Evolutionary conservation across 2,797 vertebrate genomes (phyloP).

Genomic region (Hipposideros larvatus): DNA sequence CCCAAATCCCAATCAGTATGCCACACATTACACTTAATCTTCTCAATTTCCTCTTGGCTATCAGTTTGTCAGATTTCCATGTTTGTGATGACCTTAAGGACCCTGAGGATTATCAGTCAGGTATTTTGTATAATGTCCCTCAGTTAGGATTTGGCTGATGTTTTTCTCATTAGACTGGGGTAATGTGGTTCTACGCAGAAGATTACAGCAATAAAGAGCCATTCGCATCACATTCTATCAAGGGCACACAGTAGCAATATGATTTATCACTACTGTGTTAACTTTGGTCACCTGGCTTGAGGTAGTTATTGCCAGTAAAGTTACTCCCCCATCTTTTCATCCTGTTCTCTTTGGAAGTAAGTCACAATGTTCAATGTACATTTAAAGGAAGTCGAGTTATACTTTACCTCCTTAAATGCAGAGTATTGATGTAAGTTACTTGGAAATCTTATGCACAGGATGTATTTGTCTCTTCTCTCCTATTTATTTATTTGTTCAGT

Average conservation of each 20-base stretch:
- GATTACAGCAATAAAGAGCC: background rate
- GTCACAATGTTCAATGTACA: background rate
- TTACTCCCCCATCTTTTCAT: background rate
- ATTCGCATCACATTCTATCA: background rate
- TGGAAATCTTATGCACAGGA: background rate
- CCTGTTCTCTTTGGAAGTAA: background rate
- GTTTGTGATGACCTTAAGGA: background rate
- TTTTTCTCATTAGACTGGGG: background rate
- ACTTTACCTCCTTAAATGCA: background rate
- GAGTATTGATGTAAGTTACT: background rate
- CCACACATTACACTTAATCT: background rate
- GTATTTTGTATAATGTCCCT: background rate
- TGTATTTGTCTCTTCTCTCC: background rate
- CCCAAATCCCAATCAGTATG: background rate
- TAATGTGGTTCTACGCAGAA: background rate
- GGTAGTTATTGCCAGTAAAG: background rate
- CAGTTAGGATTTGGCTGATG: background rate
- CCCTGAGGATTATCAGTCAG: background rate
- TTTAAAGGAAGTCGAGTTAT: background rate
- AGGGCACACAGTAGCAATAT: background rate
- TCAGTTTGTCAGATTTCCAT: background rate
- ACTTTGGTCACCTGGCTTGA: background rate
- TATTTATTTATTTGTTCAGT: background rate
- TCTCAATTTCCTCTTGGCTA: background rate
- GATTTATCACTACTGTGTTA: background rate